These are phyloP conservation scores for Miniopterus natalensis DNA, from an alignment of 2,113 vertebrate genomes.

Conservation along the genomic window DNA sequence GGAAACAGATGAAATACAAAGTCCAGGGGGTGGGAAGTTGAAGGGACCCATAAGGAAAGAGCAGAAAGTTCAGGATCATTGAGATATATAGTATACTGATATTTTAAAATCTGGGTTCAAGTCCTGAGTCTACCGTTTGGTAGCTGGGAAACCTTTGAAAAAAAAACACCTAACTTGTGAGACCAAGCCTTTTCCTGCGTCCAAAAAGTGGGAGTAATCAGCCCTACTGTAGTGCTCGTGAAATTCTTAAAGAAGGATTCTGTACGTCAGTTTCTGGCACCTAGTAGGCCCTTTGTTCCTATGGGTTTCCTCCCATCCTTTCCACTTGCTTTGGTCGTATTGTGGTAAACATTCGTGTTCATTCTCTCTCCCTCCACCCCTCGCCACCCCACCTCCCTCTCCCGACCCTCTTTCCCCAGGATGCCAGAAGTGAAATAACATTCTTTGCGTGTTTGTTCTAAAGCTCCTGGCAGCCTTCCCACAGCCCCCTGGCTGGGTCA, in stretches of 20 bases:
- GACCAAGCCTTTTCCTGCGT: not conserved
- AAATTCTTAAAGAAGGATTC: not conserved
- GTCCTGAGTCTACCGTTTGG: not conserved
- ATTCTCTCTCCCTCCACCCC: not conserved
- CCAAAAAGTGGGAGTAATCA: not conserved
- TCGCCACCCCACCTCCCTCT: slow-evolving; percentile 74
- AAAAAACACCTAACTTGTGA: slow-evolving; percentile 9
- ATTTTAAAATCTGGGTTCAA: not conserved
- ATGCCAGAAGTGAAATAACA: slow-evolving; percentile 82
- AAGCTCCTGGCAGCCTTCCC: slow-evolving; percentile 71
- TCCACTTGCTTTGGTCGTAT: not conserved
- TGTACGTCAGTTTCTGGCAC: not conserved
- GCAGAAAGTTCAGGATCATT: not conserved
- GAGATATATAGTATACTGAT: not conserved
- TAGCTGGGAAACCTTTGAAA: not conserved
- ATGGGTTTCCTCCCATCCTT: not conserved
- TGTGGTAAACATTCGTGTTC: not conserved
- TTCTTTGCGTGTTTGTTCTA: slow-evolving; percentile 81
- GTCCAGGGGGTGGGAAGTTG: not conserved
- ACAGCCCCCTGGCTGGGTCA: slow-evolving; percentile 79
- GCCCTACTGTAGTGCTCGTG: not conserved
- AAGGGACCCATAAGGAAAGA: not conserved
- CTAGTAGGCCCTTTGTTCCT: slow-evolving; percentile 10
- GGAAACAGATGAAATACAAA: not conserved
- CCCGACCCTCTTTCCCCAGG: slow-evolving; percentile 75